Base-by-base conservation (phyloP, 2,797 vertebrate genomes). In the Sebastes matsubarae region DNA sequence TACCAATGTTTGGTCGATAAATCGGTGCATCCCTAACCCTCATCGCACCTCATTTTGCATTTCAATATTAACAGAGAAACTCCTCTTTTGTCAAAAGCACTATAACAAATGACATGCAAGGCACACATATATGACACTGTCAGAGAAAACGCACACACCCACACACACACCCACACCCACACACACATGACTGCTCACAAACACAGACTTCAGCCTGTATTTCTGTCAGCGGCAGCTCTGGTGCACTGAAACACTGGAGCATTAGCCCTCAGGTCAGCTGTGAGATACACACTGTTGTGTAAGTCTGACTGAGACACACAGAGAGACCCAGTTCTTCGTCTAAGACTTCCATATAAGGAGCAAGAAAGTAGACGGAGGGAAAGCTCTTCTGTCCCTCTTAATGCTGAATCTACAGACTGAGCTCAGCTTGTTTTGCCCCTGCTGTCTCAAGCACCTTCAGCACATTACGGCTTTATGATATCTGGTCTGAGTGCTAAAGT, bases 331-430 rank as follows among this genome's bases (percentile, higher is more conserved):
- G 63, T 88, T 91, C 65, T 85, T 68, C 34, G 67, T 70, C 34
- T 83, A 80, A 85, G 83, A 87, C 84, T 75, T 82, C 87, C 84
- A 86, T 84, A 81, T 86, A 84, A 89, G 86, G 82, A 86, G 71
- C 64, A 70, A 4, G 60, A 74, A 80, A 81, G 84, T 68, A 57
- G 77, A 81, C 3, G 46, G 65, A 71, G 24, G 25, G 58, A 75
- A 71, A 78, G 60, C 74, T 72, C 73, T 59, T 52, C 79, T 82
- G 72, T 77, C 60, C 59, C 59, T 58, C 30, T 77, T 72, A 72
- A 69, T 70, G 83, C 83, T 80, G 75, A 89, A 80, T 89, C 77
- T 79, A 77, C 77, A 50, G 66, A 27, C 77, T 83, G 8, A 3
- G 52, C 83, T 81, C 75, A 16, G 84, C 58, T 79, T 46, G 71